These are phyloP conservation scores for Macrosteles quadrilineatus DNA, from an alignment of 1,140 invertebrate species.

Conservation along the genomic window DNA sequence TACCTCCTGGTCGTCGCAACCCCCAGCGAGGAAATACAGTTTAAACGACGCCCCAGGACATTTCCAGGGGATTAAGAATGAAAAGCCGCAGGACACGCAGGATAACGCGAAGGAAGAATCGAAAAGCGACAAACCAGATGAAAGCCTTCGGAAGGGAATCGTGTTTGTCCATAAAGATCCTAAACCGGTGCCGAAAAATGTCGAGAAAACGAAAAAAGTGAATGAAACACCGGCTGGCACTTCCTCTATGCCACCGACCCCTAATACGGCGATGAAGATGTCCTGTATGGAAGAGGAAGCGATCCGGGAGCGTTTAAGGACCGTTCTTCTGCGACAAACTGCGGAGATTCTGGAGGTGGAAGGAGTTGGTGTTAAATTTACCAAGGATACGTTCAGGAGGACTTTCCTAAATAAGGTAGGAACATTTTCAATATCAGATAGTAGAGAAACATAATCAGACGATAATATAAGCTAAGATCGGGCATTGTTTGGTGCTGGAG, in stretches of 20 bases:
- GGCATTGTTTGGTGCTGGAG: too few species aligned
- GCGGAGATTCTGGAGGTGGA: slow-evolving; percentile 56
- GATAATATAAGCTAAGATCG: too few species aligned
- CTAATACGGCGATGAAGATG: slow-evolving; percentile 43
- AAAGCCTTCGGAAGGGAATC: neutral
- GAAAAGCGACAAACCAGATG: neutral
- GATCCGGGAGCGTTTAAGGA: slow-evolving; percentile 58
- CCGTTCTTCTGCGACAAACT: slow-evolving; percentile 60
- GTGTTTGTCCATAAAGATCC: slow-evolving; percentile 16
- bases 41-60: slow-evolving; percentile 26
- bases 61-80: neutral
- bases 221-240: neutral
- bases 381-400: slow-evolving; percentile 60
- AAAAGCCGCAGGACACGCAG: neutral
- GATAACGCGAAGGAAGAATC: neutral
- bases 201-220: slow-evolving; percentile 13
- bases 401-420: slow-evolving; percentile 67
- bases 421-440: slow-evolving; percentile 17
- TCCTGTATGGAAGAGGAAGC: slow-evolving; percentile 68
- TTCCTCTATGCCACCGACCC: neutral
- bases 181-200: neutral
- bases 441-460: neutral
- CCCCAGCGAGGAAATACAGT: slow-evolving; percentile 28
- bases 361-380: slow-evolving; percentile 53
- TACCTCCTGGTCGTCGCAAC: slow-evolving; percentile 27